Base-by-base conservation (phyloP, 2,797 vertebrate genomes). In the Gallirallus australis region DNA sequence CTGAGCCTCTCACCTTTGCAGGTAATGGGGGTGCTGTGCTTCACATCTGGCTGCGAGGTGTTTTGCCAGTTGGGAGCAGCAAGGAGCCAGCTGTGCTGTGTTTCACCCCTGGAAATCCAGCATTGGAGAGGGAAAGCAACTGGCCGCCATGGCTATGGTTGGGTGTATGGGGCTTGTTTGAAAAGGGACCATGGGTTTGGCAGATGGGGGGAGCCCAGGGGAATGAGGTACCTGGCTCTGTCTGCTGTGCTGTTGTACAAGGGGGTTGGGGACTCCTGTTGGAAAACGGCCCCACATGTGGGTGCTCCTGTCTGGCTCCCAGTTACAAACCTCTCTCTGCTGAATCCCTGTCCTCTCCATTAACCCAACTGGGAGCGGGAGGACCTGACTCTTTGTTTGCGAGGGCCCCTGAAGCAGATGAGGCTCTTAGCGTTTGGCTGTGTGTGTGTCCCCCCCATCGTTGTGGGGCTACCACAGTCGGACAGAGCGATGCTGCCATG, bases 111-210 rank as follows among this genome's bases (percentile, higher is more conserved):
- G 25, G 33, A 33, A 50, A 33, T 33, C 6, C 0, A 28, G 31
- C 9, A 5, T 7, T 9, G 35, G 50, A 31, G 23, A 0, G 14
- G 52, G 25, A 80, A 15, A 63, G 27, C 7, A 15, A 2, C 31
- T 3, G 47, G 31, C 17, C 25, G 1, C 21, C 0, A 20, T 1
- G 37, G 8, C 42, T 27, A 25, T 1, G 37, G n/a, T 6, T 39
- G 0, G 4, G 13, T 8, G 1, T 10, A 4, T 8, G 8, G 7
- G 6, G 16, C 11, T 30, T 11, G 21, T 20, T 71, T 21, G 3
- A 61, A 77, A 72, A 9, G 1, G 1, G 2, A 4, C n/a, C 11
- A 4, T 3, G 25, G 6, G 6, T 7, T 11, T 30, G 30, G 33
- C 16, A 15, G 45, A 24, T 52, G 42, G 12, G 25, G 20, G 47